phyloP scores from a whole-genome alignment of 2,113 vertebrate genomes.

The Platysternon megacephalum region DNA sequence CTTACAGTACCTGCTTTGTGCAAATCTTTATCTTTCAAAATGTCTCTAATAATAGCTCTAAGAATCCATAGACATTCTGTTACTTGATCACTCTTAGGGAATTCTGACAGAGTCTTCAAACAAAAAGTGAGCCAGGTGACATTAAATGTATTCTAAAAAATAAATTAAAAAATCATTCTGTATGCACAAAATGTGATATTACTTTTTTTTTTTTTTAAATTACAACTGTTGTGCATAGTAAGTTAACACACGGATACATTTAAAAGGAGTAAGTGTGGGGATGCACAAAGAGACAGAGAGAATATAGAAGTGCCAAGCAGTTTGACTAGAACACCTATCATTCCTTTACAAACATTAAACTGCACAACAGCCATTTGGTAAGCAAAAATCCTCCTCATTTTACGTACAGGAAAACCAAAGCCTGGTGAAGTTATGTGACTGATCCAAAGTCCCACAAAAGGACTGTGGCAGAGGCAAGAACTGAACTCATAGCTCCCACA shows the following conservation, averaged over 20 bases:
- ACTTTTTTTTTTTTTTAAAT: background rate
- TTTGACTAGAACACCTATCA: background rate
- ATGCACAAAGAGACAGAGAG: background rate
- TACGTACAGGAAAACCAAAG: background rate
- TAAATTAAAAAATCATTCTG: fast-evolving
- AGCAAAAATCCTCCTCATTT: background rate
- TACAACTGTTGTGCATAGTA: background rate
- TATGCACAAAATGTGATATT: background rate
- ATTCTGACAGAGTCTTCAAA: slow-evolving; percentile 70
- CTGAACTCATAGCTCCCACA: background rate
- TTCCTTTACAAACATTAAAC: background rate
- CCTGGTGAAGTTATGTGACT: background rate
- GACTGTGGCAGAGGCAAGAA: background rate
- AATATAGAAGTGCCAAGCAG: background rate
- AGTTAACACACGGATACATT: background rate
- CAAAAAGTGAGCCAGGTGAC: slow-evolving; percentile 81
- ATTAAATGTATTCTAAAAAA: slow-evolving; percentile 76
- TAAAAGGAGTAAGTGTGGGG: background rate
- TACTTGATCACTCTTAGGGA: background rate
- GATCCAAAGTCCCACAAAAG: background rate
- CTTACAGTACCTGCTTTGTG: slow-evolving; percentile 67
- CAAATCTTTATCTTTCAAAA: slow-evolving; percentile 73
- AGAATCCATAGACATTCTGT: slow-evolving; percentile 81
- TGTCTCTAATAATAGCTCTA: slow-evolving; percentile 75
- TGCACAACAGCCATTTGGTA: background rate